Percentiles rank a stretch among this genome's conserved stretches.
Conservation (phyloP, 1,140 invertebrate species). For the Rhopalosiphum maidis region DNA sequence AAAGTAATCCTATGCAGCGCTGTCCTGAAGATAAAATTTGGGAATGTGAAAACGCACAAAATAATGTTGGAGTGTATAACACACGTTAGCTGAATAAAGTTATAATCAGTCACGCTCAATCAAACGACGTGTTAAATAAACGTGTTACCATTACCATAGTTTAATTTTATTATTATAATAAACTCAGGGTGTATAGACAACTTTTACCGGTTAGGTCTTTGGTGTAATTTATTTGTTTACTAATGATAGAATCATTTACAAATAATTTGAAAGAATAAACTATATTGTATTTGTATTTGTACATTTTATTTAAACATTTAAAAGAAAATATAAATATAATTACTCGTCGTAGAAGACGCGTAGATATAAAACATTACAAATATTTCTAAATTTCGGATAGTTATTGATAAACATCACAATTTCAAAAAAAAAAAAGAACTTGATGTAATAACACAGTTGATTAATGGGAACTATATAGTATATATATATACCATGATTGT, state of each 20-base stretch:
- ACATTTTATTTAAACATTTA: no score
- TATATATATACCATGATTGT: no score
- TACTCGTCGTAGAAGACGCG: neutral
- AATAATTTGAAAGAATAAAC: no score
- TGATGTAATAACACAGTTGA: neutral
- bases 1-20: slow-evolving; percentile 27
- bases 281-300: no score
- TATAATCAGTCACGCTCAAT: neutral
- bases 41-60: neutral
- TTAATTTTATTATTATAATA: neutral
- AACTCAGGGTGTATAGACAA: no score
- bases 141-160: neutral
- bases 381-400: neutral
- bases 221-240: no score
- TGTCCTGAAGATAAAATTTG: slow-evolving; percentile 21
- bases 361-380: neutral
- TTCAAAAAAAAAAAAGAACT: neutral
- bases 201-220: no score
- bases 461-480: neutral
- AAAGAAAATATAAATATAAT: neutral
- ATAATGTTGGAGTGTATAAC: neutral
- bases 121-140: neutral
- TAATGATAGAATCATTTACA: no score
- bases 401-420: neutral
- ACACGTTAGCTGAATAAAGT: neutral